Evolutionary conservation across 2,113 vertebrate species (phyloP), one percentile per base, ranked within the genome.

Genomic region (Candoia aspera): DNA sequence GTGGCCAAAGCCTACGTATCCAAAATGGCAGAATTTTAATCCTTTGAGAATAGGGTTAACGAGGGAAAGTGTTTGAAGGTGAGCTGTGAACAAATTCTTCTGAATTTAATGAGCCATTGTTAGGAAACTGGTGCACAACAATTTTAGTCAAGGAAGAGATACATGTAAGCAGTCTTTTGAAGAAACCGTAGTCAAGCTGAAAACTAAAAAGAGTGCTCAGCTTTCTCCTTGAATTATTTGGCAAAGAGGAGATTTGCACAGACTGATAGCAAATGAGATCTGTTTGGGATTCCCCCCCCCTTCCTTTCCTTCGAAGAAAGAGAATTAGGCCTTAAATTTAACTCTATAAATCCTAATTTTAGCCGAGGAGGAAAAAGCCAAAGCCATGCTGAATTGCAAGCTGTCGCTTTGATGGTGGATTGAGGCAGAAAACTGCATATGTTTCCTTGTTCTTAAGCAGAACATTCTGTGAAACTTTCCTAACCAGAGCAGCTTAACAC

Each of bases 31-130:
- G 96, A 97, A 97, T 58, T 83, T 83, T 97, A 96, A 96, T 95
- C 96, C 95, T 97, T 97, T 96, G 96, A 97, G 97, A 96, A 60
- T 91, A 94, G 93, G 96, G 94, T 97, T 97, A 97, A 95, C 93
- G 94, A 96, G 90, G 93, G 91, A 96, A 97, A 97, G 91, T 96
- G 94, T 97, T 97, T 97, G 96, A 98, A 98, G 97, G 97, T 98
- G 97, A 97, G 96, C 97, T 97, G 97, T 97, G 94, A 96, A 97
- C 96, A 96, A 96, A 95, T 97, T 97, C 96, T 96, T 96, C 93
- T 97, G 97, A 96, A 97, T 97, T 97, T 97, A 98, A 98, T 98
- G 97, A 97, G 97, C 94, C 96, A 97, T 98, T 97, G 96, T 97
- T 97, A 97, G 96, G 96, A 96, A 92, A 90, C 95, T 95, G 96